These are phyloP conservation scores for Neomorphus geoffroyi DNA, from an alignment of 2,797 vertebrate genomes.

Conservation along the genomic window DNA sequence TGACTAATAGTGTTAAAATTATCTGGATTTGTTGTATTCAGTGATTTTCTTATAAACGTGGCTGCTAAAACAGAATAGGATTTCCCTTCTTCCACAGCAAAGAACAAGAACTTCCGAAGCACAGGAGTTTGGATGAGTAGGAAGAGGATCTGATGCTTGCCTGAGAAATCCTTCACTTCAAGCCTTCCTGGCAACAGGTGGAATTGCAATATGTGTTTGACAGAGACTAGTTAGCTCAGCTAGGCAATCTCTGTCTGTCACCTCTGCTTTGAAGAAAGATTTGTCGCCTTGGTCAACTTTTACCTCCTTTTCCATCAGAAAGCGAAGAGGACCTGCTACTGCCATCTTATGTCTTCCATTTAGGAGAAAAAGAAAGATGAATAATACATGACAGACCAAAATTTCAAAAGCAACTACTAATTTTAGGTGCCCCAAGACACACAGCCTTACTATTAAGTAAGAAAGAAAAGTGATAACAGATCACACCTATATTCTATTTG, in stretches of 20 bases:
- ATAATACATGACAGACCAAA: slow-evolving; percentile 24
- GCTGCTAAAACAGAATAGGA: background rate
- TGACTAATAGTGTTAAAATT: background rate
- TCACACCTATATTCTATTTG: background rate
- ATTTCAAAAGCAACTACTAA: slow-evolving; percentile 23
- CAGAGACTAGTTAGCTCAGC: background rate
- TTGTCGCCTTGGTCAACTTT: background rate
- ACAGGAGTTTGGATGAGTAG: background rate
- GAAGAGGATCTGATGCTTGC: background rate
- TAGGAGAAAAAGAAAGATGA: slow-evolving; percentile 11
- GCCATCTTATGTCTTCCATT: background rate
- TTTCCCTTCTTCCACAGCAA: background rate
- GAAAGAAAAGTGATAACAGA: slow-evolving; percentile 1
- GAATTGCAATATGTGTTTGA: slow-evolving; percentile 1
- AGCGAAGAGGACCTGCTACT: slow-evolving; percentile 14
- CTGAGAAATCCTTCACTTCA: background rate
- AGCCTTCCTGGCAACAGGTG: slow-evolving; percentile 17
- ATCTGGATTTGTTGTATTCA: background rate
- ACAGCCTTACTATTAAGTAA: slow-evolving; percentile 12
- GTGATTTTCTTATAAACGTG: background rate
- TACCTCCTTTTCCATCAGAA: background rate
- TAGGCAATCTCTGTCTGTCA: background rate
- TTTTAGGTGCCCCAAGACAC: slow-evolving; percentile 26
- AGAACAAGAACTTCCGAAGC: background rate
- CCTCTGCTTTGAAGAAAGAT: background rate